Base-by-base conservation (phyloP, 2,888 invertebrate genomes). In the Orthonevra nobilis region DNA sequence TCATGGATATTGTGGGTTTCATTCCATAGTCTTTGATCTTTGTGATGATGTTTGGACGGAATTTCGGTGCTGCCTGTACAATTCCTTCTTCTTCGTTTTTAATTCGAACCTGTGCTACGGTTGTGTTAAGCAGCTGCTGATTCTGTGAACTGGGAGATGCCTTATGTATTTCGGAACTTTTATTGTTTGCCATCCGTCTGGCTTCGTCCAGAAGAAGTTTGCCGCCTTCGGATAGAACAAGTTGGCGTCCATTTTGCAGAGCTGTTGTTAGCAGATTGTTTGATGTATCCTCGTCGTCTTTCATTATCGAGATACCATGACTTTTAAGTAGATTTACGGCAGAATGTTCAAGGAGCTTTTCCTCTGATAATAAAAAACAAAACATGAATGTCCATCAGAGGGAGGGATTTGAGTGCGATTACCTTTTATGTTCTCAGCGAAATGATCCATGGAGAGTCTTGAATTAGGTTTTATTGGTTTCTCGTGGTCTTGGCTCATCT, bases 281-380 rank as follows among this genome's bases (percentile, higher is more conserved):
- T 90, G 92, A 87, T 84, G 89, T 90, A 82, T 93, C 92, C 86
- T 96, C 96, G 87, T 96, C 96, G 15, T 92, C 91, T 52, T 95
- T 94, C 86, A 96, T 91, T 93, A 97, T 94, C 42, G 95, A 94
- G 84, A 96, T 96, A 79, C 96, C 96, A 89, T 96, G 96, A 83
- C 93, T 92, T 86, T 96, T 94, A 72, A 97, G 90, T 88, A 96
- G 90, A 86, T 92, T 92, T 81, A 94, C 77, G 0, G 88, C 86
- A 0, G 86, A 84, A 36, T 84, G 84, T 15, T 86, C 86, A 28
- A 87, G 81, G 42, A 85, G 79, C 44, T 84, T 86, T 5, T 82
- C 81, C 52, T 86, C 87, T 87, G n/a, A 5, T 4, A 23, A 23
- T 23, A 23, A 23, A 23, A n/a, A n/a, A n/a, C n/a, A n/a, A n/a